These are phyloP conservation scores for Atrina japonica DNA, from an alignment of 2,888 invertebrate genomes.

Conservation along the genomic window DNA sequence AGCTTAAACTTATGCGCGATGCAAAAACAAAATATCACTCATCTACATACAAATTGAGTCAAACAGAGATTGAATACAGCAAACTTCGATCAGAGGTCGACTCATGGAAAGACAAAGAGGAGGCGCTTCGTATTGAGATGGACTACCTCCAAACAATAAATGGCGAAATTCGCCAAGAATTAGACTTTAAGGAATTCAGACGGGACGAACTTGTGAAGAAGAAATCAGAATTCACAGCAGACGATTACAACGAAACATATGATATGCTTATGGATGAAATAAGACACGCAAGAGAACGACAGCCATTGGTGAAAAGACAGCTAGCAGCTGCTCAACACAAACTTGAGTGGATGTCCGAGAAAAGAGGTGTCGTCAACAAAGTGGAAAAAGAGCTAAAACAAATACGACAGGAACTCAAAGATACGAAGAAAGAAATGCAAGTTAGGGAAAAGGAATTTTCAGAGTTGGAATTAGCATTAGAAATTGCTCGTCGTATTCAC, in stretches of 20 bases:
- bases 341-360: constrained; percentile 68
- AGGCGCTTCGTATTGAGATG: constrained; percentile 57
- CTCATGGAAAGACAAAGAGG: constrained; percentile 63
- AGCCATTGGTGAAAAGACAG: constrained; percentile 66
- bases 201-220: constrained; percentile 55
- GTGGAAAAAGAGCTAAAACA: constrained; percentile 53
- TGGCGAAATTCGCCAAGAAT: constrained; percentile 67
- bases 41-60: constrained; percentile 65
- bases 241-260: constrained; percentile 52
- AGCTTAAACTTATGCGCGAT: constrained; percentile 60
- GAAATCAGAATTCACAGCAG: constrained; percentile 46
- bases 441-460: constrained; percentile 59
- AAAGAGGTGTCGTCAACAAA: constrained; percentile 59
- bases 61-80: constrained; percentile 62
- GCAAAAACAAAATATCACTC: constrained; percentile 67
- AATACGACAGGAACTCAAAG: constrained; percentile 49
- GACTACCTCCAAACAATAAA: constrained; percentile 52
- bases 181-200: constrained; percentile 71
- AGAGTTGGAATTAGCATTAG: constrained; percentile 60
- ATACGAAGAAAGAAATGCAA: constrained; percentile 47
- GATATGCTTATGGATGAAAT: constrained; percentile 69
- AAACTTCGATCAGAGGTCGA: constrained; percentile 59
- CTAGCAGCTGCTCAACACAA: constrained; percentile 60
- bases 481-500: constrained; percentile 65
- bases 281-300: constrained; percentile 58